Conservation (phyloP, 2,113 vertebrate species). For the Rhegmatorhina hoffmannsi region DNA sequence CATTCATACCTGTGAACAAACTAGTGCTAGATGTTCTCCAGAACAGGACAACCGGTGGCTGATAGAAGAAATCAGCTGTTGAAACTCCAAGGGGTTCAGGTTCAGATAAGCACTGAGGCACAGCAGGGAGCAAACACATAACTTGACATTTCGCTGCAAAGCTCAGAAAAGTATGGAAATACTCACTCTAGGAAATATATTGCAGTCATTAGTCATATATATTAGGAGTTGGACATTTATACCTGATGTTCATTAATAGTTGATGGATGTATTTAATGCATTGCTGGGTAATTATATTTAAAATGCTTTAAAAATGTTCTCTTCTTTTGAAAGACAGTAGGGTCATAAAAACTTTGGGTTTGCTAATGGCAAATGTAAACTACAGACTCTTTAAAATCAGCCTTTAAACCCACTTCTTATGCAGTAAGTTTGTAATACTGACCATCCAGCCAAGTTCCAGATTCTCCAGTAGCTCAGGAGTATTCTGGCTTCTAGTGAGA, state of each 20-base stretch:
- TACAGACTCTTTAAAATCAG: not conserved
- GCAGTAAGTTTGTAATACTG: not conserved
- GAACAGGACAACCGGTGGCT: not conserved
- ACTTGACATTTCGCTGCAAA: not conserved
- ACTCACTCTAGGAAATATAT: not conserved
- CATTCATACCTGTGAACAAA: not conserved
- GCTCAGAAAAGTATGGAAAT: not conserved
- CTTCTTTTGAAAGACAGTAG: not conserved
- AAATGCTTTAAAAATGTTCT: not conserved
- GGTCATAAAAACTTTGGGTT: not conserved
- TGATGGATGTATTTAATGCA: slow-evolving; percentile 17
- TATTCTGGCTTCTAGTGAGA: not conserved
- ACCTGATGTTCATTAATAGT: slow-evolving; percentile 52
- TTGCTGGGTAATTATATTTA: not conserved
- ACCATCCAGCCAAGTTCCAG: not conserved
- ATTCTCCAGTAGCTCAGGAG: not conserved
- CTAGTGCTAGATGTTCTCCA: fast-evolving
- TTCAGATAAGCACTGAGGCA: not conserved
- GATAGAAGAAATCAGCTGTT: not conserved
- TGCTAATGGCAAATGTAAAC: not conserved
- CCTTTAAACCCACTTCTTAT: not conserved
- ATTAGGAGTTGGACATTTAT: slow-evolving; percentile 18
- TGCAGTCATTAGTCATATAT: slow-evolving; percentile 25
- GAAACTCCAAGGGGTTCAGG: not conserved
- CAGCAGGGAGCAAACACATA: not conserved